Percentiles rank a stretch among this genome's conserved stretches.
Conservation (phyloP, 92 coral and sea anemone species). For the Ricordea florida region DNA sequence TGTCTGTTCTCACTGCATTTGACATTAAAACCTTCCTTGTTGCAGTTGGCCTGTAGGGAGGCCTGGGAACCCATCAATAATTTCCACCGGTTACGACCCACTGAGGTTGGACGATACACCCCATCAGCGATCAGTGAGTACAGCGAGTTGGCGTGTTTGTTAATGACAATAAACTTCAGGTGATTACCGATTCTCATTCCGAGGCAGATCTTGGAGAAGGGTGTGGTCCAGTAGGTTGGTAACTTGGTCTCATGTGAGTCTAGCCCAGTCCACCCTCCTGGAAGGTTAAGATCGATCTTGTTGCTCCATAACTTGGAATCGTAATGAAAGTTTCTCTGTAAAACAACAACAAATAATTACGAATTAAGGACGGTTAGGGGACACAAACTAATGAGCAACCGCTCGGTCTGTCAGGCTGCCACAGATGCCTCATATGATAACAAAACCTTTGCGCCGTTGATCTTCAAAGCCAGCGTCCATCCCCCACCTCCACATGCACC, state of each 20-base stretch:
- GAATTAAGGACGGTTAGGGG: too few species aligned
- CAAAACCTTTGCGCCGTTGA: not conserved
- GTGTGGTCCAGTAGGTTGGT: slow-evolving; percentile 30
- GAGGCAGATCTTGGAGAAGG: slow-evolving; percentile 35
- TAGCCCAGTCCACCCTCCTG: slow-evolving; percentile 5
- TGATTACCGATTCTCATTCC: slow-evolving; percentile 4
- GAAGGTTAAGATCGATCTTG: not conserved
- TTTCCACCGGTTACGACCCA: slow-evolving; percentile 25
- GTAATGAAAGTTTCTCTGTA: not conserved
- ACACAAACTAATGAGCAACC: too few species aligned
- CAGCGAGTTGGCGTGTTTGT: slow-evolving; percentile 16
- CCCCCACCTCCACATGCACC: not conserved
- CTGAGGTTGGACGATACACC: not conserved
- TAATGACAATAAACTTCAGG: not conserved
- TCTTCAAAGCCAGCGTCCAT: slow-evolving; percentile 9
- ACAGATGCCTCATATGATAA: too few species aligned
- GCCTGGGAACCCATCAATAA: slow-evolving; percentile 12
- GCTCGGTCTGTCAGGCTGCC: too few species aligned
- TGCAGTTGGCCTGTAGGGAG: slow-evolving; percentile 1
- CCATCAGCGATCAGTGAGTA: slow-evolving; percentile 27
- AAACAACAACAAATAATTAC: not conserved
- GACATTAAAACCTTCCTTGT: slow-evolving; percentile 20
- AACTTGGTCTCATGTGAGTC: slow-evolving; percentile 24
- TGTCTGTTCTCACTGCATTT: not conserved
- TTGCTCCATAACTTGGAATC: not conserved